phyloP scores from a whole-genome alignment of 2,113 vertebrate genomes.

The Paraplagusia blochii region DNA sequence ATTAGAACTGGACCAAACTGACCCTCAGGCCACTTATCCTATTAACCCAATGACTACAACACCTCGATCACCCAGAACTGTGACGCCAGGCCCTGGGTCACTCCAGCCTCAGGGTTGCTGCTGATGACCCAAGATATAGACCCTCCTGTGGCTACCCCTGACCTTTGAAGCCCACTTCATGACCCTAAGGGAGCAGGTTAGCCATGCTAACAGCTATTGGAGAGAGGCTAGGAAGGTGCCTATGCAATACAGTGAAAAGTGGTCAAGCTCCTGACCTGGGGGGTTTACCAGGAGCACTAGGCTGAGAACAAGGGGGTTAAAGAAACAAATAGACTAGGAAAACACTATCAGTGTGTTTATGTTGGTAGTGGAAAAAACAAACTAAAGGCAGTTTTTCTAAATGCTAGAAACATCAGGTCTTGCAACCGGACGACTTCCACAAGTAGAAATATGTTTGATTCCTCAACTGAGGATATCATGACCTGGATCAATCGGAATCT shows the following conservation, averaged over 20 bases:
- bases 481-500: too few relatives aligned
- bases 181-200: conserved; percentile 46
- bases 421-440: too few relatives aligned
- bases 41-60: conserved; percentile 68
- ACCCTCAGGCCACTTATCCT: conserved; percentile 68
- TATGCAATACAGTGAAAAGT: conserved; percentile 33
- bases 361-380: too few relatives aligned
- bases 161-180: conserved; percentile 64
- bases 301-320: conserved; percentile 19
- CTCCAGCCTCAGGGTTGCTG: conserved; percentile 34
- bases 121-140: conserved; percentile 71
- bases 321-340: conserved; percentile 39
- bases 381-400: too few relatives aligned
- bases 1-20: conserved; percentile 67
- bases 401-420: too few relatives aligned
- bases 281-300: conserved; percentile 29
- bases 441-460: too few relatives aligned
- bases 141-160: conserved; percentile 41
- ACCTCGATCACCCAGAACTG: conserved; percentile 46
- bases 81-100: conserved; percentile 49
- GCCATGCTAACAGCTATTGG: conserved; percentile 43
- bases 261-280: conserved; percentile 50
- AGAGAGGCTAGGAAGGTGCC: conserved; percentile 28
- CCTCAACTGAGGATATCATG: too few relatives aligned
- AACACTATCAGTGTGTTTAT: conserved; percentile 31